These are phyloP conservation scores for Andinoacara biseriatus DNA, from an alignment of 2,113 vertebrate genomes.

Conservation along the genomic window DNA sequence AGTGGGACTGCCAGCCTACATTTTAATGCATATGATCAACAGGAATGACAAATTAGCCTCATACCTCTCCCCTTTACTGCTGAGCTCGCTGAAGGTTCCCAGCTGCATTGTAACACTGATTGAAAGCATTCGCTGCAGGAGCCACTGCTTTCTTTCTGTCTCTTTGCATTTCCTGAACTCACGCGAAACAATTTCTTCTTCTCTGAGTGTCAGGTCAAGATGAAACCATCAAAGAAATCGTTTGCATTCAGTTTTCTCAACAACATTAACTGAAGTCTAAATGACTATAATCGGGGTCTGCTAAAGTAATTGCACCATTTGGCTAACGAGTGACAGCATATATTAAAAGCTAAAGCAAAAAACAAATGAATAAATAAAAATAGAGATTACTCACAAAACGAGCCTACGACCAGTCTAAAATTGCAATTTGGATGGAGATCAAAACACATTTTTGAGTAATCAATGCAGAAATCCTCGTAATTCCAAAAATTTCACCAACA, in stretches of 20 bases:
- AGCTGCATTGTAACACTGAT: background rate
- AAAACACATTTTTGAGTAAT: background rate
- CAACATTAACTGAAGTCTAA: background rate
- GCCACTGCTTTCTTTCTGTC: background rate
- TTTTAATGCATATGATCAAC: background rate
- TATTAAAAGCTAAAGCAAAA: background rate
- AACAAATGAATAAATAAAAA: background rate
- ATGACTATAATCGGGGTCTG: background rate
- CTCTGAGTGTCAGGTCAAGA: background rate
- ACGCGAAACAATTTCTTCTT: background rate
- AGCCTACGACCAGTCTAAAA: background rate
- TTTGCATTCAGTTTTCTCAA: background rate
- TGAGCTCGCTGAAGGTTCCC: background rate
- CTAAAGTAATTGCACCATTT: background rate
- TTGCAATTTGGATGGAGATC: background rate
- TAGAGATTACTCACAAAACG: background rate
- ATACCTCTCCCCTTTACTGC: background rate
- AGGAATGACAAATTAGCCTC: constrained; percentile 1
- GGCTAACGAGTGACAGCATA: background rate
- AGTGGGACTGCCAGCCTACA: background rate
- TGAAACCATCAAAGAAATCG: background rate
- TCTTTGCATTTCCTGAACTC: background rate
- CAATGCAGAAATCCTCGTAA: background rate
- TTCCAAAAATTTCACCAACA: background rate
- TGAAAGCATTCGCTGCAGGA: background rate